A percentile compares a stretch with the other conserved stretches of the same genome.
phyloP scores from a whole-genome alignment of 2,113 vertebrate species.

The Solenodon paradoxus region DNA sequence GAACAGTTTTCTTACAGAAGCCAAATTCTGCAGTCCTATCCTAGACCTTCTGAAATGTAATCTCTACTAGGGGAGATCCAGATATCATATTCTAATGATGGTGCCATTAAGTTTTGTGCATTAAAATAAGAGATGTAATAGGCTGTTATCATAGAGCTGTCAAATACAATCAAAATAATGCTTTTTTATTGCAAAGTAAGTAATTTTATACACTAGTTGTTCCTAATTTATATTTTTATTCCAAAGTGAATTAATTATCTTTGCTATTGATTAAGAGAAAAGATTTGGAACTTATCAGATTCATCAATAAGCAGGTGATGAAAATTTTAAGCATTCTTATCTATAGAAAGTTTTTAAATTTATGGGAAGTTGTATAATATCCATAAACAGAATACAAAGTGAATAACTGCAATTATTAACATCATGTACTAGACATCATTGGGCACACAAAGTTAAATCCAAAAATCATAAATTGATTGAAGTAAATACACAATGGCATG shows the following conservation, averaged over 20 bases:
- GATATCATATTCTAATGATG: background rate
- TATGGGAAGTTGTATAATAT: slow-evolving; percentile 72
- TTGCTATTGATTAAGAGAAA: background rate
- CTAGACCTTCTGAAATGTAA: background rate
- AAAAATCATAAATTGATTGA: background rate
- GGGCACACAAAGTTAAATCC: background rate
- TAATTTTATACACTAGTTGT: background rate
- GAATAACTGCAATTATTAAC: slow-evolving; percentile 50
- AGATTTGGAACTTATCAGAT: background rate
- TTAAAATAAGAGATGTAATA: background rate
- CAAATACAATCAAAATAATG: background rate
- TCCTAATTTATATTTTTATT: background rate
- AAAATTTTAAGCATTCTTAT: background rate
- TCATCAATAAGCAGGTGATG: background rate
- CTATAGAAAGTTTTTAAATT: background rate
- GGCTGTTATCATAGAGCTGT: background rate
- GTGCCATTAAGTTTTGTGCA: background rate
- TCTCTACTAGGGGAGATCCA: background rate
- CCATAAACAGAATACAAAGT: slow-evolving; percentile 69
- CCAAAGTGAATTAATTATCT: background rate
- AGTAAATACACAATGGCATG: background rate
- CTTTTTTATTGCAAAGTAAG: background rate
- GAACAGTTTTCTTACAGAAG: background rate
- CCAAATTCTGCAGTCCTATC: background rate
- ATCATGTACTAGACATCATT: background rate